phyloP scores from a whole-genome alignment of 2,888 invertebrate genomes.

The Idaea dimidiata region DNA sequence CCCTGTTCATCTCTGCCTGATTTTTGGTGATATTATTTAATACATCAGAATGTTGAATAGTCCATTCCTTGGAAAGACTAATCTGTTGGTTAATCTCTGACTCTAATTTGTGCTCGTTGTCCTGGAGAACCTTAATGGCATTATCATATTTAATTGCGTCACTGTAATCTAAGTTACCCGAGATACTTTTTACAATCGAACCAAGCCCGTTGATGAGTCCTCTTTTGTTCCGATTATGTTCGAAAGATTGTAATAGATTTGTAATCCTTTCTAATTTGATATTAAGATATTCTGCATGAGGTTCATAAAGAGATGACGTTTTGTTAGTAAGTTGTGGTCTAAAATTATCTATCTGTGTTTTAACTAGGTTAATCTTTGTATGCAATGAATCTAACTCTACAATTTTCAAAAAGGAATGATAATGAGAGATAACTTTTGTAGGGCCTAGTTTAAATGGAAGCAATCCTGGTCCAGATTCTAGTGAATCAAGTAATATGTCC shows the following conservation, averaged over 20 bases:
- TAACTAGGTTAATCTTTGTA: slow-evolving; percentile 8
- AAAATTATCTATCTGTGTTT: slow-evolving; percentile 11
- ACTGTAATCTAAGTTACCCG: slow-evolving; percentile 13
- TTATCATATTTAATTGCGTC: slow-evolving; percentile 10
- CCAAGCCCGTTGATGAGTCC: slow-evolving; percentile 12
- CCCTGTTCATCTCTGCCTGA: slow-evolving; percentile 5
- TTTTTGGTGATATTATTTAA: slow-evolving; percentile 8
- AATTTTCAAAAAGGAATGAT: slow-evolving; percentile 26
- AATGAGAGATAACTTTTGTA: slow-evolving; percentile 24
- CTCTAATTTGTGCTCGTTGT: slow-evolving; percentile 10
- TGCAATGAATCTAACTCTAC: slow-evolving; percentile 9
- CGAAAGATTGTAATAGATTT: slow-evolving; percentile 2
- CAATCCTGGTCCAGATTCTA: slow-evolving; percentile 21
- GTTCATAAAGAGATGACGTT: slow-evolving; percentile 12
- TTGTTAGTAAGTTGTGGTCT: slow-evolving; percentile 11
- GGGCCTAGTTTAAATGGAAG: slow-evolving; percentile 29
- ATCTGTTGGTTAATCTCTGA: slow-evolving; percentile 3
- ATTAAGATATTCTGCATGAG: slow-evolving; percentile 6
- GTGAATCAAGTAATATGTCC: slow-evolving; percentile 17
- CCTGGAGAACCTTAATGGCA: slow-evolving; percentile 4
- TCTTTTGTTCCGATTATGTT: slow-evolving; percentile 11
- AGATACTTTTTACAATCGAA: slow-evolving; percentile 11
- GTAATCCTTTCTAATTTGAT: slow-evolving; percentile 1
- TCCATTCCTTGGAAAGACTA: slow-evolving; percentile 2
- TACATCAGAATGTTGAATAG: slow-evolving; percentile 3